Evolutionary conservation across 2,113 vertebrate genomes (phyloP), one percentile per base, ranked within the genome.

Genomic region (Dunckerocampus dactyliophorus): DNA sequence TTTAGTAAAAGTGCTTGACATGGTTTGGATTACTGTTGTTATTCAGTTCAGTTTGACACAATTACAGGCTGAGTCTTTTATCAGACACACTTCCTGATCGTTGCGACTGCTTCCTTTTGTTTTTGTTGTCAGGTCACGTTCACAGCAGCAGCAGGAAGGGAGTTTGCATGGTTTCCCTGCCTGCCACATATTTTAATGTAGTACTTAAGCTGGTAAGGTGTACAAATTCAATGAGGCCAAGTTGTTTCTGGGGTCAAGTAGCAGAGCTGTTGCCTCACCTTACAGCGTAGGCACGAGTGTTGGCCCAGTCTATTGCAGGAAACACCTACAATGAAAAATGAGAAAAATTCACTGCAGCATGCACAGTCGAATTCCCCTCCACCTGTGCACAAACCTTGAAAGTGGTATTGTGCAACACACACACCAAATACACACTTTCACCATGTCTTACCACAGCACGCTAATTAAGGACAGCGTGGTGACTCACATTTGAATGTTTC

Each of bases 401-500:
- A 49, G 12, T 43, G 64, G 47, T 47, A 17, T n/a, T 52, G 19
- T 20, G 19, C 19, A 9, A 3, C 11, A 60, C 2, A 16, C 15
- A 50, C 8, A 21, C 17, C 1, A 49, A 37, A 34, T 2, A 28
- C 34, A 16, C 14, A 46, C 14, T 16, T 50, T 42, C 8, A 6
- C 5, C n/a, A 43, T 63, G 17, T 49, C 20, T n/a, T 53, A 71
- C 45, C 20, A 53, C 34, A 37, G 53, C 61, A 43, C 9, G 6
- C 1, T 0, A 17, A 53, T 31, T 37, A 19, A 12, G 12, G 1
- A 6, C 10, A 10, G 47, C 6, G 1, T 0, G 4, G 19, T 71
- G 55, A 91, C 95, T 93, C 89, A 99, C 97, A 99, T 86, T 99
- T 99, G 88, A 88, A 99, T 10, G 95, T 99, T 88, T 99, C 97